Base-by-base conservation (phyloP, 1,140 invertebrate genomes). In the Macrobrachium rosenbergii region DNA sequence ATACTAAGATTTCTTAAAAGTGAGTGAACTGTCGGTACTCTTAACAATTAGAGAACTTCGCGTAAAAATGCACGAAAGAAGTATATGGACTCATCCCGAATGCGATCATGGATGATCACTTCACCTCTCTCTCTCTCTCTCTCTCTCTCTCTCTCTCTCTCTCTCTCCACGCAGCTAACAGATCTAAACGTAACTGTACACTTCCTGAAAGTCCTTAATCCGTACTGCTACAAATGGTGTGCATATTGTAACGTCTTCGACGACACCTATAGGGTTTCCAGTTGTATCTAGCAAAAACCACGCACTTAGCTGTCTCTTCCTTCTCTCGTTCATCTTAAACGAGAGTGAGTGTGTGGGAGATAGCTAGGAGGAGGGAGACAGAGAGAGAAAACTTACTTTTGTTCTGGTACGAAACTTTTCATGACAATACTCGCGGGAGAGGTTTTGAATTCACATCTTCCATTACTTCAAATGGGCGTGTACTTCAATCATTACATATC, bases 111-210 rank as follows among this genome's bases (percentile, higher is more conserved):
- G 5, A 14, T 37, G 11, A n/a, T 2, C 69, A 17, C 72, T 75
- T 75, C 72, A 10, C 72, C 23, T 75, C 72, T 75, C 72, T 75
- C 72, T 23, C 17, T 43, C 28, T 37, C 28, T 37, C 72, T 43
- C 72, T 23, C 16, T 43, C 23, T 21, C 72, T 17, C 17, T 75
- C 17, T 19, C 28, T 17, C 72, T 37, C 72, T 37, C 23, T 43
- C 72, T 21, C 72, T 75, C 28, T 6, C 5, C 23, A 21, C n/a
- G 37, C 73, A 23, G 17, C 43, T 75, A 75, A 28, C 16, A 28
- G 17, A 28, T 75, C 17, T 75, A 2, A n/a, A 28, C 28, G 72
- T n/a, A 28, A 43, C 43, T 23, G 19, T 19, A 28, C n/a, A 19
- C 17, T 23, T 21, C 43, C n/a, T 37, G 43, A 28, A 28, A 28